Evolutionary conservation across 2,888 invertebrate genomes (phyloP).

Genomic region (Chrysolina oricalcia): DNA sequence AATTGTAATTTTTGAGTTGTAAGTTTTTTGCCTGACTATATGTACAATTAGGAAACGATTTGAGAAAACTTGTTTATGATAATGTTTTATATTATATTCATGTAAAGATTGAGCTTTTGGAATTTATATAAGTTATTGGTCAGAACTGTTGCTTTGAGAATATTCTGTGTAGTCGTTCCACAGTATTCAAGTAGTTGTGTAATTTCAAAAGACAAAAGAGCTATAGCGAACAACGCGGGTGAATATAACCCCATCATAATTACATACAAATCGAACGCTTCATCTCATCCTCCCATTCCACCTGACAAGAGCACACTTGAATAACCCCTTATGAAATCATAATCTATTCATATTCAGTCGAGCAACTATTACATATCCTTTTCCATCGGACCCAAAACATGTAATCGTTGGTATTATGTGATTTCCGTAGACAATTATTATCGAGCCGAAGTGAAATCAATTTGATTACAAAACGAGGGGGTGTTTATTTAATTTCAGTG

Average conservation of each 20-base stretch:
- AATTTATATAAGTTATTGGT: too few relatives aligned
- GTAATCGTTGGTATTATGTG: slow-evolving; percentile 45
- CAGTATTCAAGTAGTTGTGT: too few relatives aligned
- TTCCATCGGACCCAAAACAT: slow-evolving; percentile 39
- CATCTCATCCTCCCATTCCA: neutral
- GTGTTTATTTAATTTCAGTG: slow-evolving; percentile 52
- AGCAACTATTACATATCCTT: slow-evolving; percentile 28
- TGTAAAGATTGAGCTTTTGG: too few relatives aligned
- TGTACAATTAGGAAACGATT: too few relatives aligned
- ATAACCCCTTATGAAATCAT: slow-evolving; percentile 27
- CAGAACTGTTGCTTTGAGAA: too few relatives aligned
- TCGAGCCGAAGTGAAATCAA: slow-evolving; percentile 49
- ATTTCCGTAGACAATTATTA: slow-evolving; percentile 53
- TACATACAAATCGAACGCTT: neutral
- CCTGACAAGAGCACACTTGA: slow-evolving; percentile 15
- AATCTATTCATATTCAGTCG: slow-evolving; percentile 39
- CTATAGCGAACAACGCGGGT: too few relatives aligned
- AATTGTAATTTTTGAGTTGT: too few relatives aligned
- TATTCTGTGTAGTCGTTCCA: too few relatives aligned
- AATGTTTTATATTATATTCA: too few relatives aligned
- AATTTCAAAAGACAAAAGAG: neutral
- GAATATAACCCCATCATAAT: too few relatives aligned
- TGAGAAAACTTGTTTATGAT: too few relatives aligned
- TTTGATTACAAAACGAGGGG: slow-evolving; percentile 49
- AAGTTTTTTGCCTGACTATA: too few relatives aligned